Base-by-base conservation (phyloP, 2,888 invertebrate genomes). In the Cancer borealis region DNA sequence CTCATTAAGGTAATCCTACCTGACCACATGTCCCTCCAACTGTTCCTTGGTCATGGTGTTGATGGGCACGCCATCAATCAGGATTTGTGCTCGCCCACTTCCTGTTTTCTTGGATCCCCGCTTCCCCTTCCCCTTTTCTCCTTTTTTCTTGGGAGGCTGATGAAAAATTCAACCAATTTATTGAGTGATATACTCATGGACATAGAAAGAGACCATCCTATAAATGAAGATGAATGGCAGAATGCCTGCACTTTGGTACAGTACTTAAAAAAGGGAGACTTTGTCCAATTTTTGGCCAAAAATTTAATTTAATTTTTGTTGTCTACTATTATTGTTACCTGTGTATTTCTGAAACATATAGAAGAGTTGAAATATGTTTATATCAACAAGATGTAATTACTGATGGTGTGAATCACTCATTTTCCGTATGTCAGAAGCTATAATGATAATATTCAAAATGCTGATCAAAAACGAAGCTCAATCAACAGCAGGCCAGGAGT, bases 21-120 rank as follows among this genome's bases (percentile, higher is more conserved):
- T 95, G 49, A 88, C 90, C 17, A 98, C 98, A 96, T 99, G 99
- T 95, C 98, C 98, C 97, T 99, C 99, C 94, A 99, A 97, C 97
- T 99, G 98, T 96, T 99, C 99, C 96, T 99, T 97, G 89, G 98
- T 98, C 99, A 99, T 99, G 96, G 98, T 98, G 17, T 98, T 98
- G 54, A 99, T 99, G 94, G 99, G 98, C 89, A 99, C 98, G 95
- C 99, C 99, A 98, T 99, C 96, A 46, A 96, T 95, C 10, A 96
- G 91, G 45, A 95, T 93, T 17, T 95, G 96, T 10, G 95, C 95
- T 14, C 94, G 93, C 10, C 95, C 93, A 66, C 95, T 95, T 91
- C 96, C 96, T 66, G 93, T 92, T 92, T 96, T 96, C 93, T 96
- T 96, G 14, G 95, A 95, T 10, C 95, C 95, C 54, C 96, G 95